Evolutionary conservation across 2,888 invertebrate genomes (phyloP).

Genomic region (Nycteola revayana): DNA sequence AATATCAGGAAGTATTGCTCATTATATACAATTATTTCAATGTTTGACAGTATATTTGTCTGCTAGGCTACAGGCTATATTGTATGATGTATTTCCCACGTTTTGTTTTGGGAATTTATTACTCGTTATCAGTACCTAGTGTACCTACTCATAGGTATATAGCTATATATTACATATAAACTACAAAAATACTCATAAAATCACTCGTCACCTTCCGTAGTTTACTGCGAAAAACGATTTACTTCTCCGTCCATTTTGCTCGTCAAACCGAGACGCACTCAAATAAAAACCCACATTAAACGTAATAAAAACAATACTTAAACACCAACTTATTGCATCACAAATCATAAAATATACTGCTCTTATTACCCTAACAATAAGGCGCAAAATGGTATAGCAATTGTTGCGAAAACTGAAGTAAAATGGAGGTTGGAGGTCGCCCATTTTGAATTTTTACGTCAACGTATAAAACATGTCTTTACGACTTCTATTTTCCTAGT

Average conservation of each 20-base stretch:
- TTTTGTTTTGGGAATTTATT: too few species aligned
- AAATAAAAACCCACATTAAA: conserved; percentile 49
- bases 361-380: conserved; percentile 14
- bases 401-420: conserved; percentile 16
- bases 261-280: conserved; percentile 39
- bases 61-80: too few species aligned
- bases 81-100: too few species aligned
- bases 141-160: too few species aligned
- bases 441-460: conserved; percentile 48
- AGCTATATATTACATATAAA: too few species aligned
- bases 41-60: too few species aligned
- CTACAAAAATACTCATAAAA: too few species aligned
- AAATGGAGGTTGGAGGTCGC: conserved; percentile 34
- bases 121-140: too few species aligned
- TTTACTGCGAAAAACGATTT: too few species aligned
- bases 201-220: too few species aligned
- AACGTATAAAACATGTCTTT: conserved; percentile 39
- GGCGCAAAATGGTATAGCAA: conserved; percentile 18
- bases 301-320: conserved; percentile 33
- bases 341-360: neutral
- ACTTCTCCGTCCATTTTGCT: conserved; percentile 3
- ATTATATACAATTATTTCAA: too few species aligned
- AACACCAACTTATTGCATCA: conserved; percentile 9
- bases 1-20: too few species aligned
- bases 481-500: conserved; percentile 29